phyloP scores from a whole-genome alignment of 2,888 invertebrate genomes.

The Drosophila helvetica region DNA sequence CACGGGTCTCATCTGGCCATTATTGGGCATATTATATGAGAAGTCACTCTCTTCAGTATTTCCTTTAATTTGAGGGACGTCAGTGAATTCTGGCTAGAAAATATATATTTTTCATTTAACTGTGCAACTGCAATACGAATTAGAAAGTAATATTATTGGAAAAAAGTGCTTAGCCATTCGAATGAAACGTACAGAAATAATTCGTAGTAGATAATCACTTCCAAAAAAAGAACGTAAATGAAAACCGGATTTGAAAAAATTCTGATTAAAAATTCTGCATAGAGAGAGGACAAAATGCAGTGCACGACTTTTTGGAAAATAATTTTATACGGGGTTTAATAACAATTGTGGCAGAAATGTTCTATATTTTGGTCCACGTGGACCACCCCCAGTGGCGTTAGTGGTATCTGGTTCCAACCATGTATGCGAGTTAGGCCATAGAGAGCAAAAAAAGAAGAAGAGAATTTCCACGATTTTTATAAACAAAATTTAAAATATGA shows the following conservation, averaged over 20 bases:
- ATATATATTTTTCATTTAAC: neutral
- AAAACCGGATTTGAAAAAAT: neutral
- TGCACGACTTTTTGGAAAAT: neutral
- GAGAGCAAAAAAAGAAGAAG: too few relatives aligned
- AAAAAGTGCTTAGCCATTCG: neutral
- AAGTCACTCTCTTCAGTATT: conserved; percentile 42
- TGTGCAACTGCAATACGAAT: too few relatives aligned
- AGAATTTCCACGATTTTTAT: too few relatives aligned
- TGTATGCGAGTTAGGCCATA: too few relatives aligned
- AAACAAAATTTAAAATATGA: too few relatives aligned
- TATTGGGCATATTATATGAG: conserved; percentile 43
- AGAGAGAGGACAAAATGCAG: neutral
- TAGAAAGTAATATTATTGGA: neutral
- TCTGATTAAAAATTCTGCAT: neutral
- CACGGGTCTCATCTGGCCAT: conserved; percentile 32
- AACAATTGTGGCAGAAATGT: too few relatives aligned
- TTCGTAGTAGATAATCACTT: neutral
- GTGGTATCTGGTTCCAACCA: too few relatives aligned
- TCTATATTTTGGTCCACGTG: too few relatives aligned
- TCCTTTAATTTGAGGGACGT: too few relatives aligned
- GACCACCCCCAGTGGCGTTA: too few relatives aligned
- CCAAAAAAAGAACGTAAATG: fast-evolving
- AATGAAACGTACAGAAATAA: neutral
- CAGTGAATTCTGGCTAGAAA: neutral
- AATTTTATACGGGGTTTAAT: too few relatives aligned